Percentiles rank a stretch among this genome's conserved stretches.
Evolutionary conservation across 2,888 invertebrate genomes (phyloP).

Genomic region (Sesia bembeciformis): DNA sequence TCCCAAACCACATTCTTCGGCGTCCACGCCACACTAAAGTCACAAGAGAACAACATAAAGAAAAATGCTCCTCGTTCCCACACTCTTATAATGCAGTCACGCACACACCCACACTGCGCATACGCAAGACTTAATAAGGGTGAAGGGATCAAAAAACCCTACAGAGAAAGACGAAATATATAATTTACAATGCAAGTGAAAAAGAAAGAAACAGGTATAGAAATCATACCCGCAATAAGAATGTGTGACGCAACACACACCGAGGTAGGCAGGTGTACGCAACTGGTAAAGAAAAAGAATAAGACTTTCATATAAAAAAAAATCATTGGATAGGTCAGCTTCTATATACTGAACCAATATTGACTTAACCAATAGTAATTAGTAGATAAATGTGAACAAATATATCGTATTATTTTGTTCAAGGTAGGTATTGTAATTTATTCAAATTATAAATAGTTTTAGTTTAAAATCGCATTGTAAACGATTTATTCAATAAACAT

Average conservation of each 20-base stretch:
- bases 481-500: slow-evolving; percentile 23
- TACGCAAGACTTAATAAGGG: slow-evolving; percentile 55
- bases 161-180: slow-evolving; percentile 38
- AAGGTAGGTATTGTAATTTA: no score
- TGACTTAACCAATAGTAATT: no score
- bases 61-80: slow-evolving; percentile 23
- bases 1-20: slow-evolving; percentile 33
- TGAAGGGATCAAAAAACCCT: slow-evolving; percentile 52
- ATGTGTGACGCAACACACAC: slow-evolving; percentile 56
- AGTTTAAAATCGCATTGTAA: no score
- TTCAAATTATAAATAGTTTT: no score
- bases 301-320: slow-evolving; percentile 30
- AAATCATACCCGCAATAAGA: slow-evolving; percentile 54
- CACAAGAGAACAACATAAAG: slow-evolving; percentile 22
- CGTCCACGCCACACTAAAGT: slow-evolving; percentile 35
- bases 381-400: no score
- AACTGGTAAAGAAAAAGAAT: slow-evolving; percentile 44
- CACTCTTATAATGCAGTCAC: slow-evolving; percentile 13
- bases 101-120: slow-evolving; percentile 42
- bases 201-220: slow-evolving; percentile 48
- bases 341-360: not conserved
- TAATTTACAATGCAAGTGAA: slow-evolving; percentile 22
- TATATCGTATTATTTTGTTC: no score
- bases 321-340: not conserved
- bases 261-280: slow-evolving; percentile 59